Evolutionary conservation across 2,797 vertebrate species (phyloP).

Genomic region (Mareca strepera): DNA sequence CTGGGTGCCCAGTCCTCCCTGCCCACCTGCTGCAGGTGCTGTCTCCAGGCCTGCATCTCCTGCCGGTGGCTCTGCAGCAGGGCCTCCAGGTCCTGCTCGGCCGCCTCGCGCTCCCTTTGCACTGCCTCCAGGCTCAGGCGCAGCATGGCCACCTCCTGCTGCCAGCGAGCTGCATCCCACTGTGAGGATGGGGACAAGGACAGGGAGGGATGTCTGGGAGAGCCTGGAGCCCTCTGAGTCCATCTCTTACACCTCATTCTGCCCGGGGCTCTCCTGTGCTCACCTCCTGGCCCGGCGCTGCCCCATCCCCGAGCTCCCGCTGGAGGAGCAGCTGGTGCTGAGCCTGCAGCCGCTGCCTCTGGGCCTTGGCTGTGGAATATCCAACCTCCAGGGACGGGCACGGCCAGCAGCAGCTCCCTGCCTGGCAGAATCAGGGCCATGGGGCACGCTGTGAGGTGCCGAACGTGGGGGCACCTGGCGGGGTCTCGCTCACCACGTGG

Average conservation of each 20-base stretch:
- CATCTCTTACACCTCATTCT: neutral
- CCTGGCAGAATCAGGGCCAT: neutral
- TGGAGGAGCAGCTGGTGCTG: constrained; percentile 81
- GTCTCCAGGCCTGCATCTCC: constrained; percentile 76
- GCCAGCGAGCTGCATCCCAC: constrained; percentile 76
- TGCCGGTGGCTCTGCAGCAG: constrained; percentile 74
- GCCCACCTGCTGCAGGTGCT: constrained; percentile 81
- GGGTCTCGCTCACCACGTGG: neutral
- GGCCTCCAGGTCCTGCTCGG: constrained; percentile 78
- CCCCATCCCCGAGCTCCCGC: constrained; percentile 75
- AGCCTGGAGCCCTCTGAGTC: neutral
- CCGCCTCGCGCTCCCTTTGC: constrained; percentile 77
- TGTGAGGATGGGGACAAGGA: neutral
- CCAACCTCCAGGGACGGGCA: constrained; percentile 63
- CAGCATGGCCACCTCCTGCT: constrained; percentile 76
- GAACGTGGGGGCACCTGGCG: neutral
- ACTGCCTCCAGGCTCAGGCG: constrained; percentile 85
- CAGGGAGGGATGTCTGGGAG: neutral
- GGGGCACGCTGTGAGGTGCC: too few species aligned
- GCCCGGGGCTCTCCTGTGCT: neutral
- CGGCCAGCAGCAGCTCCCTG: fast-evolving
- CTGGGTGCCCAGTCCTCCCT: fast-evolving
- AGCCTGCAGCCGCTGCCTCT: constrained; percentile 80
- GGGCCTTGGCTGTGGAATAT: constrained; percentile 79
- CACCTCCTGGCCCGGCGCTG: neutral